These are phyloP conservation scores for Leptoteleia sp. DNA, from an alignment of 1,140 invertebrate species.

Conservation along the genomic window DNA sequence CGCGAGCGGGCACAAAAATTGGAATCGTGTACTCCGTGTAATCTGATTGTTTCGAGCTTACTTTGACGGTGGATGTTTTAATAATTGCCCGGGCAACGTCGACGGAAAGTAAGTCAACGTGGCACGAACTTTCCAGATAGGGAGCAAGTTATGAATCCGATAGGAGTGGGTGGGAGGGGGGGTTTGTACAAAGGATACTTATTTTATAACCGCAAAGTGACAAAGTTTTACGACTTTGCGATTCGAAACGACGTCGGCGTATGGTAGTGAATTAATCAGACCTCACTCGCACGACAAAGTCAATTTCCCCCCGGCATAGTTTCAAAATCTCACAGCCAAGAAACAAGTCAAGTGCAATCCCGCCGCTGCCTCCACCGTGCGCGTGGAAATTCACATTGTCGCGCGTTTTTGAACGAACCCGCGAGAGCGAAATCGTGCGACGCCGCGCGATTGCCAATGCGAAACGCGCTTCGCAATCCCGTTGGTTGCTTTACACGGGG, in stretches of 20 bases:
- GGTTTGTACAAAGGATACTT: slow-evolving; percentile 12
- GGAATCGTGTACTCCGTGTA: slow-evolving; percentile 26
- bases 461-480: too few relatives aligned
- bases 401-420: too few relatives aligned
- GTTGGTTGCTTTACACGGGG: too few relatives aligned
- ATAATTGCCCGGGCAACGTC: background rate
- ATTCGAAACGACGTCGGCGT: slow-evolving; percentile 6
- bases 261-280: slow-evolving; percentile 18
- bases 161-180: too few relatives aligned
- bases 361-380: too few relatives aligned
- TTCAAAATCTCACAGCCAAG: slow-evolving; percentile 6
- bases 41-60: slow-evolving; percentile 29
- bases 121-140: background rate
- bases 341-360: background rate
- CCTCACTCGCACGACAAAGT: slow-evolving; percentile 4
- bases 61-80: background rate
- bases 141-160: slow-evolving; percentile 14
- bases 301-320: slow-evolving; percentile 23
- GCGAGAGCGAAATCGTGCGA: too few relatives aligned
- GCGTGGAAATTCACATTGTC: too few relatives aligned
- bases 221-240: slow-evolving; percentile 17
- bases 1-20: slow-evolving; percentile 5
- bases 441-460: too few relatives aligned
- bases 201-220: slow-evolving; percentile 17
- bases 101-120: slow-evolving; percentile 2